Evolutionary conservation across 2,797 vertebrate genomes (phyloP).

Genomic region (Cyclopterus lumpus): DNA sequence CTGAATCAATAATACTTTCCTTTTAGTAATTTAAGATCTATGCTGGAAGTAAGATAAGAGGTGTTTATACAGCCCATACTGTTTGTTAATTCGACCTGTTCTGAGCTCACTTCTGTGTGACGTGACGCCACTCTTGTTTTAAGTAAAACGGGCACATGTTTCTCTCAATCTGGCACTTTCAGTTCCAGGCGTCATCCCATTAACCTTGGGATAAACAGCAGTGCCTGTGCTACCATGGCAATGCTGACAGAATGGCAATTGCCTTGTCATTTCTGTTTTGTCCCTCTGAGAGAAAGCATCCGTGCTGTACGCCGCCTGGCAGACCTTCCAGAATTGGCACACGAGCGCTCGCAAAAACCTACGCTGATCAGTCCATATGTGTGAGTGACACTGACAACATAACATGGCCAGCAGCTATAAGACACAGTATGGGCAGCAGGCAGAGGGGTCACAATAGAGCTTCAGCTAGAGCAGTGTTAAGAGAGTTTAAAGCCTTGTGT

Average conservation of each 20-base stretch:
- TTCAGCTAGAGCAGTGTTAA: slow-evolving; percentile 34
- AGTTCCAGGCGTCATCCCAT: slow-evolving; percentile 84
- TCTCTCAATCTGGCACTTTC: slow-evolving; percentile 83
- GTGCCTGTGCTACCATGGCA: slow-evolving; percentile 80
- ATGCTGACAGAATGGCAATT: slow-evolving; percentile 85
- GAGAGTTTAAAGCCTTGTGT: slow-evolving; percentile 36
- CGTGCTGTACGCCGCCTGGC: slow-evolving; percentile 77
- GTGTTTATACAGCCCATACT: slow-evolving; percentile 16
- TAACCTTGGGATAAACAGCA: slow-evolving; percentile 88
- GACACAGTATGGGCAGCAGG: slow-evolving; percentile 54
- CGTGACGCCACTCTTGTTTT: slow-evolving; percentile 73
- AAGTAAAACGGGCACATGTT: slow-evolving; percentile 84
- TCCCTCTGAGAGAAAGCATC: slow-evolving; percentile 78
- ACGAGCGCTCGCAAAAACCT: slow-evolving; percentile 63
- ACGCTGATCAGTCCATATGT: slow-evolving; percentile 77
- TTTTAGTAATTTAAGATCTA: slow-evolving; percentile 21
- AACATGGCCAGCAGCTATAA: slow-evolving; percentile 65
- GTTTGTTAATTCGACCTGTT: slow-evolving; percentile 53
- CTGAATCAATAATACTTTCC: slow-evolving; percentile 12
- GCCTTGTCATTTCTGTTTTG: slow-evolving; percentile 88
- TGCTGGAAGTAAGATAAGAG: background rate
- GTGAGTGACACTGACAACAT: slow-evolving; percentile 70
- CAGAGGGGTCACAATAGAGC: slow-evolving; percentile 49
- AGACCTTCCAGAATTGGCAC: slow-evolving; percentile 80
- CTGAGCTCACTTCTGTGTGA: slow-evolving; percentile 52